Conservation (phyloP, 2,888 invertebrate genomes). For the Cosmopolites sordidus region DNA sequence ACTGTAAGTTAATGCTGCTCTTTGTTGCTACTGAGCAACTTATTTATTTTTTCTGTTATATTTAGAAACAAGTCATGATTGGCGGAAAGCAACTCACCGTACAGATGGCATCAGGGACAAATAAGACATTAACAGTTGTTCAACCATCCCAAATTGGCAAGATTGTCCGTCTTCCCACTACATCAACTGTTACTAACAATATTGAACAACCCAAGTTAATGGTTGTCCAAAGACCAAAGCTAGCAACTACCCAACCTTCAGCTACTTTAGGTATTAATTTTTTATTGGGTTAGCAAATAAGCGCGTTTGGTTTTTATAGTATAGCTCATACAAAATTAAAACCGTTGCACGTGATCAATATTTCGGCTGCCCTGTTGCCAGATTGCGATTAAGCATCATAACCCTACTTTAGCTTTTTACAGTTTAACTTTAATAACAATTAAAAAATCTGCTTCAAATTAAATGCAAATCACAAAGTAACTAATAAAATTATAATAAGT, state of each 20-base stretch:
- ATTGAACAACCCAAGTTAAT: conserved; percentile 48
- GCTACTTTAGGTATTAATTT: conserved; percentile 49
- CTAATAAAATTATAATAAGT: no score
- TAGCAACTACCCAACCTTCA: conserved; percentile 44
- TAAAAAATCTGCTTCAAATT: no score
- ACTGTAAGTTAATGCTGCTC: conserved; percentile 37
- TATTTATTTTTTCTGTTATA: neutral
- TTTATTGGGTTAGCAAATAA: neutral
- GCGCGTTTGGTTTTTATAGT: no score
- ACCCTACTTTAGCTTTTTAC: no score
- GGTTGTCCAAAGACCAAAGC: conserved; percentile 54
- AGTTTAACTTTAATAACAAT: no score
- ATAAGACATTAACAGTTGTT: conserved; percentile 62
- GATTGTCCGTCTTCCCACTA: conserved; percentile 45
- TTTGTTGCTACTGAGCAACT: neutral
- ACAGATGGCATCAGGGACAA: conserved; percentile 58
- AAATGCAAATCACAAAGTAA: no score
- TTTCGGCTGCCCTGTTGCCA: no score
- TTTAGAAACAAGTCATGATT: conserved; percentile 59
- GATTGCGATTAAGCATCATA: no score
- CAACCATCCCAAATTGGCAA: conserved; percentile 43
- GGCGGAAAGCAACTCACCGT: conserved; percentile 71
- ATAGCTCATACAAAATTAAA: no score
- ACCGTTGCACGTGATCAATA: no score
- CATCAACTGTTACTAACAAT: conserved; percentile 38